Evolutionary conservation across 2,888 invertebrate genomes (phyloP).

Genomic region (Frankliniella fusca): DNA sequence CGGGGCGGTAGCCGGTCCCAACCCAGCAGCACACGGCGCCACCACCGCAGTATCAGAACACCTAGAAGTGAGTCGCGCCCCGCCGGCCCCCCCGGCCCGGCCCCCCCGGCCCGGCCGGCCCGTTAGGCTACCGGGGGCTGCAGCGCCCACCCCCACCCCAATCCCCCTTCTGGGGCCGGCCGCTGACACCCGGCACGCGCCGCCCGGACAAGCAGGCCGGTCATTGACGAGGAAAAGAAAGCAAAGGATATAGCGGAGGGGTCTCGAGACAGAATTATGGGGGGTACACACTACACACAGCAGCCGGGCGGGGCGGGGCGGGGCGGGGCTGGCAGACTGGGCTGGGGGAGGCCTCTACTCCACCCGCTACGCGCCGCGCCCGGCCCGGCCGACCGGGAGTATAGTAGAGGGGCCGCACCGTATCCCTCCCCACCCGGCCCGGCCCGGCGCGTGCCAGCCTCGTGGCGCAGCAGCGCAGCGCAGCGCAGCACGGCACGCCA

Average conservation of each 20-base stretch:
- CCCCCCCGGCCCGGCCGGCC: too few species aligned
- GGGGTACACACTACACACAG: neutral
- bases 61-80: too few species aligned
- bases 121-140: too few species aligned
- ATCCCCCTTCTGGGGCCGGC: neutral
- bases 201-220: too few species aligned
- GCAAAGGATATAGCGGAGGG: neutral
- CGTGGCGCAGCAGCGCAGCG: neutral
- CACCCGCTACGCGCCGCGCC: neutral
- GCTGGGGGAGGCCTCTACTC: neutral
- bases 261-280: conserved; percentile 11
- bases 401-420: too few species aligned
- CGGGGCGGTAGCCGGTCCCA: neutral
- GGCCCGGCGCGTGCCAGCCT: neutral
- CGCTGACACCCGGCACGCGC: neutral
- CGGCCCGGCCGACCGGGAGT: too few species aligned
- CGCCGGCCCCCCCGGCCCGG: too few species aligned
- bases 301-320: neutral
- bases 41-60: too few species aligned
- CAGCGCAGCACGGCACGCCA: neutral
- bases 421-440: neutral
- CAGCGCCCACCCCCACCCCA: neutral
- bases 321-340: conserved; percentile 25
- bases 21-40: neutral
- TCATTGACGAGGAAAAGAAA: neutral